Percentiles rank a stretch among this genome's conserved stretches.
These are phyloP conservation scores for Sphaerodactylus townsendi DNA, from an alignment of 2,113 vertebrate species.

Conservation along the genomic window DNA sequence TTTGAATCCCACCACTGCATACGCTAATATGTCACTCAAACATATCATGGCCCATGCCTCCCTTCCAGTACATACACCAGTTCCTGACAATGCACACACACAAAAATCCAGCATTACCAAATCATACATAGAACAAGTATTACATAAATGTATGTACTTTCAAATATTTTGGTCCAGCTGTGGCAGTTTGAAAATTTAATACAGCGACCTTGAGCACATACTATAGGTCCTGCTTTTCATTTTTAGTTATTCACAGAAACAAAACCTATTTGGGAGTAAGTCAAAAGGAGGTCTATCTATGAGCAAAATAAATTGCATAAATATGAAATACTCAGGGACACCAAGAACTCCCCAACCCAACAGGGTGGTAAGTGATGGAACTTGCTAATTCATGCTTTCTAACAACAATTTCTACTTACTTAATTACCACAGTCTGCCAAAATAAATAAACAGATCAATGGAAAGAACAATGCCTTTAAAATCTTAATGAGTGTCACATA, in stretches of 20 bases:
- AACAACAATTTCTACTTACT: slow-evolving; percentile 58
- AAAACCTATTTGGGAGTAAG: not conserved
- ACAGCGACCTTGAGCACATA: not conserved
- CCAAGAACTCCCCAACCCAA: not conserved
- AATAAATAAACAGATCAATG: slow-evolving; percentile 55
- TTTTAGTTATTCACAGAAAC: not conserved
- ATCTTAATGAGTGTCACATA: slow-evolving; percentile 63
- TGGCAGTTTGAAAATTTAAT: not conserved
- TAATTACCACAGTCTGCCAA: slow-evolving; percentile 50
- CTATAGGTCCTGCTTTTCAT: not conserved
- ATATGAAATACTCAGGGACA: not conserved
- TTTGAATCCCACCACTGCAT: no score
- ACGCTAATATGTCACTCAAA: no score
- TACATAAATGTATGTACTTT: not conserved
- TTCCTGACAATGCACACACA: not conserved
- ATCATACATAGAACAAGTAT: not conserved
- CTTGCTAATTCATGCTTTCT: slow-evolving; percentile 54
- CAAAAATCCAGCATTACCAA: not conserved
- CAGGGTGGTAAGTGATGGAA: slow-evolving; percentile 4
- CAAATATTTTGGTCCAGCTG: not conserved
- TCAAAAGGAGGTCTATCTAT: not conserved
- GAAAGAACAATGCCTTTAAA: slow-evolving; percentile 56
- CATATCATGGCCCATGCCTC: not conserved
- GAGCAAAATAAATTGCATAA: not conserved
- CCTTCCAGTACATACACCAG: not conserved